Percentiles rank a stretch among this genome's conserved stretches.
phyloP scores from a whole-genome alignment of 2,797 vertebrate genomes.

The Brachyalestes nurse region DNA sequence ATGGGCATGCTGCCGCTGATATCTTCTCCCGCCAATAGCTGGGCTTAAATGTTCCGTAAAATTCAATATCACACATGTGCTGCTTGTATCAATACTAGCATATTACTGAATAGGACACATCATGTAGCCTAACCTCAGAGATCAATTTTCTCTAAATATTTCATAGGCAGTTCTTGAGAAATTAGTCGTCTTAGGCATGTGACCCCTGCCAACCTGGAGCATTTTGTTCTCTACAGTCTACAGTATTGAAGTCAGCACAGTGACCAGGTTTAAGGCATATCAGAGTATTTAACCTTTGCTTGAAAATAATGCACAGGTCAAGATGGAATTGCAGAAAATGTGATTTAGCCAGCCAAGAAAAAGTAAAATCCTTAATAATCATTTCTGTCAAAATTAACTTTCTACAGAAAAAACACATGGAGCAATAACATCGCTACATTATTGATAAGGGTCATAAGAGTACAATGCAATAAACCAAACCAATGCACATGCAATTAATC shows the following conservation, averaged over 20 bases:
- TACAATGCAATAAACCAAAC: slow-evolving; percentile 71
- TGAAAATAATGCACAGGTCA: slow-evolving; percentile 43
- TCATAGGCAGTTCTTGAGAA: slow-evolving; percentile 4
- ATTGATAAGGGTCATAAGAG: slow-evolving; percentile 66
- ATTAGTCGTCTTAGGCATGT: not conserved
- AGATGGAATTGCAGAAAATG: slow-evolving; percentile 51
- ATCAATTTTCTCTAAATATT: not conserved
- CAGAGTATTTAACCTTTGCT: slow-evolving; percentile 31
- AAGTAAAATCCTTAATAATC: slow-evolving; percentile 49
- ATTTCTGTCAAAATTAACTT: slow-evolving; percentile 40
- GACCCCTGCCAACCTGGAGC: not conserved
- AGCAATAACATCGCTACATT: slow-evolving; percentile 49
- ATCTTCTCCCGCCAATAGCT: not conserved
- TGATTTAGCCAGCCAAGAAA: slow-evolving; percentile 43
- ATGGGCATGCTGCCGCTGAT: not conserved
- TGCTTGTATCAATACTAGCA: not conserved
- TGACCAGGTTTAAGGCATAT: slow-evolving; percentile 2
- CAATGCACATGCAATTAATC: slow-evolving; percentile 76
- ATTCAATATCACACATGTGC: not conserved
- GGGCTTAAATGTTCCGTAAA: not conserved
- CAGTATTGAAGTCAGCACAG: slow-evolving; percentile 19
- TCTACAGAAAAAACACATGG: slow-evolving; percentile 33
- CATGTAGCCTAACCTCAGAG: not conserved
- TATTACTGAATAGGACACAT: slow-evolving; percentile 9
- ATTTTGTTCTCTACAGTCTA: slow-evolving; percentile 5